phyloP scores from a whole-genome alignment of 2,797 vertebrate species.

The Pseudochirops corinnae region DNA sequence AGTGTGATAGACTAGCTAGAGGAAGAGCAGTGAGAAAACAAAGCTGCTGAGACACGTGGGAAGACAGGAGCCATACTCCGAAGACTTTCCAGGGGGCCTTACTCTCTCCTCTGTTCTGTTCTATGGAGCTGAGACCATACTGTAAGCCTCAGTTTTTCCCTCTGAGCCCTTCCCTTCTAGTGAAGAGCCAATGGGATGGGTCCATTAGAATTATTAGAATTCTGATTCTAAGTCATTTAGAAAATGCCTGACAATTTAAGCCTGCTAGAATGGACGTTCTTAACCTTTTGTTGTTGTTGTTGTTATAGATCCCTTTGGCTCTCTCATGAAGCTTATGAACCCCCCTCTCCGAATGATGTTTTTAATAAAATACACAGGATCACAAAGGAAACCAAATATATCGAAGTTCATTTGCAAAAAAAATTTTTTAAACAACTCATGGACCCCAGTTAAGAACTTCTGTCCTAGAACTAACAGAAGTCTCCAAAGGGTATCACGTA shows the following conservation, averaged over 20 bases:
- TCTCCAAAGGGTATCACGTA: background rate
- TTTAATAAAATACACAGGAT: background rate
- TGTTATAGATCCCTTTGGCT: background rate
- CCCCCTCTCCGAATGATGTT: background rate
- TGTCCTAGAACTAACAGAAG: background rate
- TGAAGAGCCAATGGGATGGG: conserved; percentile 1
- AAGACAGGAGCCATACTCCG: background rate
- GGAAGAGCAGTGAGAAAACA: background rate
- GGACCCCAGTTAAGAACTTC: background rate
- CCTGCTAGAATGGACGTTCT: background rate
- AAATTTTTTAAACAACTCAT: background rate
- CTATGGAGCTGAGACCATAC: background rate
- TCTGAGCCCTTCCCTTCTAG: conserved; percentile 59
- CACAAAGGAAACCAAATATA: background rate
- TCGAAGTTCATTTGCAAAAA: background rate
- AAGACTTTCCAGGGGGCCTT: background rate
- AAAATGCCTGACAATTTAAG: background rate
- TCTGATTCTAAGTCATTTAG: background rate
- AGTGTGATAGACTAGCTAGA: background rate
- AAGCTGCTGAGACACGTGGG: background rate
- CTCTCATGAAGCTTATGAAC: background rate
- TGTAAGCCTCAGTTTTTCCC: conserved; percentile 1
- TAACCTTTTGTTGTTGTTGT: background rate
- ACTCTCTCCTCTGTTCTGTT: background rate
- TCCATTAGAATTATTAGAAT: background rate